Percentiles rank a stretch among this genome's conserved stretches.
These are phyloP conservation scores for Erpornis zantholeuca DNA, from an alignment of 2,113 vertebrate species.

Conservation along the genomic window DNA sequence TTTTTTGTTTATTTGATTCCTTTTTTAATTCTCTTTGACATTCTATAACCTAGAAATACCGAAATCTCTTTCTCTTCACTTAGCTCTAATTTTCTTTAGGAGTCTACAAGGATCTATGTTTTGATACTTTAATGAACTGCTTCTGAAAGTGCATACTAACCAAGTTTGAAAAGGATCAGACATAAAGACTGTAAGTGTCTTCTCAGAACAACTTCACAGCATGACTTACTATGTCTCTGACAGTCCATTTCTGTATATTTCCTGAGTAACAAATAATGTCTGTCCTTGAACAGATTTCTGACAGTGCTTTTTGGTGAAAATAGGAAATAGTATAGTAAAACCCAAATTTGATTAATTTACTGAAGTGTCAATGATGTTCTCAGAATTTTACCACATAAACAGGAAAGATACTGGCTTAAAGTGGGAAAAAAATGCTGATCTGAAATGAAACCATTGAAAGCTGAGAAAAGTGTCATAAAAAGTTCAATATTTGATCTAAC, in stretches of 20 bases:
- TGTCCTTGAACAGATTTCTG: neutral
- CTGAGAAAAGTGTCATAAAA: neutral
- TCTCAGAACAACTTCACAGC: neutral
- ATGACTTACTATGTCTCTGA: neutral
- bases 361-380: neutral
- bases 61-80: neutral
- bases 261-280: neutral
- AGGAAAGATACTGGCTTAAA: neutral
- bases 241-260: neutral
- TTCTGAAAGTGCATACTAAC: neutral
- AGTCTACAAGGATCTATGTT: neutral
- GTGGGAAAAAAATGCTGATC: neutral
- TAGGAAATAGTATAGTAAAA: neutral
- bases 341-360: neutral
- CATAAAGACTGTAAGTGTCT: neutral
- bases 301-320: neutral
- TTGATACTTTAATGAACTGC: neutral
- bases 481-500: neutral
- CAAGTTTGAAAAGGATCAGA: neutral
- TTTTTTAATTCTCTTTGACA: neutral
- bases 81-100: neutral
- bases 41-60: neutral
- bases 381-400: neutral
- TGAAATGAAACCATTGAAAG: neutral
- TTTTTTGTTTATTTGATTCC: neutral